Conservation (phyloP, 2,888 invertebrate species). For the Branchellion lobata region DNA sequence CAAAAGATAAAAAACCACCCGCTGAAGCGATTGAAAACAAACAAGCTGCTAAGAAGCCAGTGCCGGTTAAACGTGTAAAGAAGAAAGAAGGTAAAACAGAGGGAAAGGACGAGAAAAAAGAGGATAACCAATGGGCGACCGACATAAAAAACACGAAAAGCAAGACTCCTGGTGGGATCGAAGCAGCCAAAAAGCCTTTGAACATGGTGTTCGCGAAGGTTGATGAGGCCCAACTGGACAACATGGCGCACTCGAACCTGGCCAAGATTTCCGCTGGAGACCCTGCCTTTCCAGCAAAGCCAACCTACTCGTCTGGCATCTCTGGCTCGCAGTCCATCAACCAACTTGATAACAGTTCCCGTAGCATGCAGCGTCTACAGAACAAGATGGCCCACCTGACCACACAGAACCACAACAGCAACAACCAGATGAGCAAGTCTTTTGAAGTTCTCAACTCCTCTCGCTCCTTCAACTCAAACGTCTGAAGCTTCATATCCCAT, state of each 20-base stretch:
- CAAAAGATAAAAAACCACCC: conserved; percentile 19
- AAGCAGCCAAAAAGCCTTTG: background rate
- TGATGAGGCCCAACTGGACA: conserved; percentile 1
- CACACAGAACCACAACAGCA: background rate
- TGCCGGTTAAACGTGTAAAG: conserved; percentile 5
- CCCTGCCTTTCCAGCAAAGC: conserved; percentile 29
- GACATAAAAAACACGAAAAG: too few relatives aligned
- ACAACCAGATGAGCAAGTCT: conserved; percentile 15
- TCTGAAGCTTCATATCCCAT: conserved; percentile 7
- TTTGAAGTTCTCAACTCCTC: conserved; percentile 5
- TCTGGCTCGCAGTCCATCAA: background rate
- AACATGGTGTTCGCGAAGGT: conserved; percentile 36
- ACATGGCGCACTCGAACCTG: conserved; percentile 34
- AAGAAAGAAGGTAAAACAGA: background rate
- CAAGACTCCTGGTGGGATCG: background rate
- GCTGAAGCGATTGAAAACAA: background rate
- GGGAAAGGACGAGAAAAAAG: background rate
- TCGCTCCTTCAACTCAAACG: background rate
- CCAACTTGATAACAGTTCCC: conserved; percentile 33
- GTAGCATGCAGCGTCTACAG: conserved; percentile 26
- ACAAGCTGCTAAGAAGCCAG: background rate
- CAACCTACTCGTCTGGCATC: conserved; percentile 41
- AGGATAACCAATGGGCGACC: background rate
- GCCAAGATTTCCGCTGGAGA: conserved; percentile 40
- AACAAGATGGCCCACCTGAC: background rate